phyloP scores from a whole-genome alignment of 2,797 vertebrate species.

The Triplophysa yarkandensis region DNA sequence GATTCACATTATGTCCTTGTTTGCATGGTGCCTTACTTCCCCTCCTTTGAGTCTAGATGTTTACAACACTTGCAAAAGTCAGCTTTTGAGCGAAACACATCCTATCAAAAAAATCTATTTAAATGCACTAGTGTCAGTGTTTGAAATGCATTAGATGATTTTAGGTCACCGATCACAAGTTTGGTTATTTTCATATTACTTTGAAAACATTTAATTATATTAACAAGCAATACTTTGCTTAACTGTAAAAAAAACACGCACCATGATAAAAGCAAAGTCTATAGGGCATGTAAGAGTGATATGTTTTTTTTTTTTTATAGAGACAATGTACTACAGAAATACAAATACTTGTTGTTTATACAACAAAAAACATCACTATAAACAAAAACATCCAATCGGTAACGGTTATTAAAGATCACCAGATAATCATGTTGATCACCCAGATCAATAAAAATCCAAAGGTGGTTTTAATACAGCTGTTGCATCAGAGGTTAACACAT shows the following conservation, averaged over 20 bases:
- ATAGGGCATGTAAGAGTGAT: background rate
- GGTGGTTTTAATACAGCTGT: background rate
- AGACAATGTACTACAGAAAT: background rate
- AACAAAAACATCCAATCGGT: background rate
- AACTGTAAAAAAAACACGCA: background rate
- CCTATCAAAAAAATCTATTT: constrained; percentile 10
- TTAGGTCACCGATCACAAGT: background rate
- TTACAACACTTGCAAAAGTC: constrained; percentile 37
- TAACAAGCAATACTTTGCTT: background rate
- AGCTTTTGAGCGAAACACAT: constrained; percentile 3
- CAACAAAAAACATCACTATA: background rate
- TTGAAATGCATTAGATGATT: too few relatives aligned
- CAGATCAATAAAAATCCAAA: constrained; percentile 13
- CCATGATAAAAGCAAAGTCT: background rate
- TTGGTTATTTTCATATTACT: background rate
- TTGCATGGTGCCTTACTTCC: constrained; percentile 49
- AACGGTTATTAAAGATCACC: background rate
- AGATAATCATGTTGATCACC: constrained; percentile 16
- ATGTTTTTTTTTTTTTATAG: background rate
- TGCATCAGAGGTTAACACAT: constrained; percentile 1
- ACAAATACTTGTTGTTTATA: background rate
- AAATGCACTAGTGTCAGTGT: too few relatives aligned
- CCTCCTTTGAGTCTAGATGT: constrained; percentile 46
- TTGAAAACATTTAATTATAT: background rate
- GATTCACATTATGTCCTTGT: constrained; percentile 39